Evolutionary conservation across 1,140 invertebrate species (phyloP).

Genomic region (Calliphora vicina): DNA sequence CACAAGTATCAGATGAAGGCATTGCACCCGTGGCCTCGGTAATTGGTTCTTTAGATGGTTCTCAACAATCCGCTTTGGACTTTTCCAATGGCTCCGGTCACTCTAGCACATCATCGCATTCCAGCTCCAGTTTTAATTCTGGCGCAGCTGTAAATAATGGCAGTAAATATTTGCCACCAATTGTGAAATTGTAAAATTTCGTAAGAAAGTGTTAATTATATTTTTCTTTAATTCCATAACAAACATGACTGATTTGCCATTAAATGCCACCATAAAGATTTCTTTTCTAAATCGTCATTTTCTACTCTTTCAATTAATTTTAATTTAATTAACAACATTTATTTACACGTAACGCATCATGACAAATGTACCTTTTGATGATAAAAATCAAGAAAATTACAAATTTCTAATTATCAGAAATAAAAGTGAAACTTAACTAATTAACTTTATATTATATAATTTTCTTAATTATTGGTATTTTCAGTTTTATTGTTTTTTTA

Average conservation of each 20-base stretch:
- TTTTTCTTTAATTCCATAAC: not conserved
- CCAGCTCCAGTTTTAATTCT: not conserved
- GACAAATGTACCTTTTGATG: not conserved
- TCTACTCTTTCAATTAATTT: not conserved
- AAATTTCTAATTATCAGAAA: not conserved
- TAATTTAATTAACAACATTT: conserved; percentile 21
- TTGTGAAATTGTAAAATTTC: conserved; percentile 40
- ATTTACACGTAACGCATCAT: not conserved
- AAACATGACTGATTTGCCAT: conserved; percentile 41
- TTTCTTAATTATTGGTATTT: not conserved
- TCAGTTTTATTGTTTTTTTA: not conserved
- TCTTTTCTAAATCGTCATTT: not conserved
- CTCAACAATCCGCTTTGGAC: not conserved
- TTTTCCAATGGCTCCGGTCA: not conserved
- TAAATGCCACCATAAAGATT: not conserved
- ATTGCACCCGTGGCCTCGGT: conserved; percentile 58
- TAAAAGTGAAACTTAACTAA: not conserved
- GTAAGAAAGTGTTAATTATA: conserved; percentile 17
- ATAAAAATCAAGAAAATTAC: not conserved
- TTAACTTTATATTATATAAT: not conserved
- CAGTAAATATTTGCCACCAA: conserved; percentile 51
- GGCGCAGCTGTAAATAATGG: not conserved
- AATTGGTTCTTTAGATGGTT: conserved; percentile 51
- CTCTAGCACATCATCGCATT: not conserved
- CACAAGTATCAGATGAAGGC: conserved; percentile 58